These are phyloP conservation scores for Erebia epiphron DNA, from an alignment of 2,888 invertebrate species.

Conservation along the genomic window DNA sequence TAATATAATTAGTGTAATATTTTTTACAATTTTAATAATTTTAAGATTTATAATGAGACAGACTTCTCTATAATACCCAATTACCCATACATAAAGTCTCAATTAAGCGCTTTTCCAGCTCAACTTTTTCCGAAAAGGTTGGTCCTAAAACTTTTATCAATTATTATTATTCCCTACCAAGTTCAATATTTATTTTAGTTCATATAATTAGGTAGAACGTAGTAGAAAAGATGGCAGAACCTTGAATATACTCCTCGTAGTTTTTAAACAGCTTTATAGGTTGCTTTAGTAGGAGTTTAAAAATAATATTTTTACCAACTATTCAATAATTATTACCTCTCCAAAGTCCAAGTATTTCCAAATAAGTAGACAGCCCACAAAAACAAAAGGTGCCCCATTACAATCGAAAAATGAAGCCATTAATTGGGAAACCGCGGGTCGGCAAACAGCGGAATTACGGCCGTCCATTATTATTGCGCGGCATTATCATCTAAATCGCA, in stretches of 20 bases:
- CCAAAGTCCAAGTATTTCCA: neutral
- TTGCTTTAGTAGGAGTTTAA: neutral
- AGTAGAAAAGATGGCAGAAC: too few species aligned
- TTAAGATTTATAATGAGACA: too few species aligned
- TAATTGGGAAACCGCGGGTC: conserved; percentile 46
- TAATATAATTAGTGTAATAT: too few species aligned
- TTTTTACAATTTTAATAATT: too few species aligned
- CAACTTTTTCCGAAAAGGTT: too few species aligned
- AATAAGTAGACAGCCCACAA: conserved; percentile 5
- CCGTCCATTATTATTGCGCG: conserved; percentile 72
- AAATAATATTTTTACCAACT: neutral
- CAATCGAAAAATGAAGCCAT: conserved; percentile 40
- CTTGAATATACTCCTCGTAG: neutral
- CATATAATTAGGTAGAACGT: too few species aligned
- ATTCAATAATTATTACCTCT: neutral
- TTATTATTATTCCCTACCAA: too few species aligned
- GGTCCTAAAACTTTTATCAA: too few species aligned
- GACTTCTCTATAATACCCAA: too few species aligned
- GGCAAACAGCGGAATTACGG: conserved; percentile 59
- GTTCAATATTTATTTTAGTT: too few species aligned
- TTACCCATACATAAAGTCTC: too few species aligned
- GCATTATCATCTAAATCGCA: conserved; percentile 83
- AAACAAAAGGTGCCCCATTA: conserved; percentile 25
- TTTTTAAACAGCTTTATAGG: neutral
- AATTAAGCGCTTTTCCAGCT: too few species aligned